Percentiles rank a stretch among this genome's conserved stretches.
Evolutionary conservation across 2,888 invertebrate genomes (phyloP).

Genomic region (Diploptera punctata): DNA sequence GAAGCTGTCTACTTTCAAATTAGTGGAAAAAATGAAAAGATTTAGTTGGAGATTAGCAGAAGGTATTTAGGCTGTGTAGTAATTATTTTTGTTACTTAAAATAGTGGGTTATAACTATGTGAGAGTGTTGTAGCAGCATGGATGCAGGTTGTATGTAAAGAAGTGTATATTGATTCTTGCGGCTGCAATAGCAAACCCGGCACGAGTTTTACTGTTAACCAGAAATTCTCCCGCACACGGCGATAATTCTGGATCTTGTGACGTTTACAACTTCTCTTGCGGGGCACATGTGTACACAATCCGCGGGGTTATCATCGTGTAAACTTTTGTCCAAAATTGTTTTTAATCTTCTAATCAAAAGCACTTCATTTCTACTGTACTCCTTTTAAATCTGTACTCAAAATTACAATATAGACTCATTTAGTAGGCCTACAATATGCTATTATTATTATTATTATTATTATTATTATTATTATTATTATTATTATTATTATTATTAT

Average conservation of each 20-base stretch:
- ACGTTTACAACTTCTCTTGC: conserved; percentile 33
- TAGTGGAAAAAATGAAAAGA: no score
- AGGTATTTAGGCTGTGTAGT: no score
- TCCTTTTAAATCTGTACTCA: no score
- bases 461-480: not conserved
- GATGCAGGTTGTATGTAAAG: conserved; percentile 20
- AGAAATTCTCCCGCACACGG: conserved; percentile 17
- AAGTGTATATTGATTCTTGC: conserved; percentile 43
- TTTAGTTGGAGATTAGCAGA: no score
- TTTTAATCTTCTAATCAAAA: no score
- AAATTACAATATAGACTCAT: no score
- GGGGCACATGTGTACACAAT: conserved; percentile 6
- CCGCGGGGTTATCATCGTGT: no score
- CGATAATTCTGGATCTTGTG: conserved; percentile 35
- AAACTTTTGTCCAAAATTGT: no score
- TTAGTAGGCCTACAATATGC: not conserved
- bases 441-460: not conserved
- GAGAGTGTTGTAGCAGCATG: no score
- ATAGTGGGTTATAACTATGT: conserved; percentile 1
- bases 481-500: no score
- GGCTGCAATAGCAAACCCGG: conserved; percentile 40
- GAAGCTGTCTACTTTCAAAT: no score
- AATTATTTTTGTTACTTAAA: conserved; percentile 14
- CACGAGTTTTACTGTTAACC: conserved; percentile 26
- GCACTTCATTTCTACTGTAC: no score